Percentiles rank a stretch among this genome's conserved stretches.
Conservation (phyloP, 2,113 vertebrate genomes). For the Oceanodroma tethys region DNA sequence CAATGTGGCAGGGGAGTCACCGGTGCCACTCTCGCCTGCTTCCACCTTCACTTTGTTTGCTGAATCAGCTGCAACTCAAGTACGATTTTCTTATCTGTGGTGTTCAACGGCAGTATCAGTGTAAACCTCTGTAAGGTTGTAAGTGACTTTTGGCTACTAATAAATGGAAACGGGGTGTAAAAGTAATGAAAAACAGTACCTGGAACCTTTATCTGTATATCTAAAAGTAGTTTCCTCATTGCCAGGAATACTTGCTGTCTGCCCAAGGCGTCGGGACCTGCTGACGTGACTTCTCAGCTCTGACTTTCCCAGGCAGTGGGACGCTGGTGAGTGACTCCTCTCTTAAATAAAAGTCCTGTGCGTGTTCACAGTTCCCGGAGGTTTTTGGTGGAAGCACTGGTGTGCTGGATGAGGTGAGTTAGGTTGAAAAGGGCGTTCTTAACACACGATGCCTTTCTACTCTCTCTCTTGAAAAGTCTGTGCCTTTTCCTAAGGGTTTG, state of each 20-base stretch:
- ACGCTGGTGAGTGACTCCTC: background rate
- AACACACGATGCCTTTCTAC: fast-evolving
- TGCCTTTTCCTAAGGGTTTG: background rate
- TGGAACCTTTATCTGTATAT: background rate
- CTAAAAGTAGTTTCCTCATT: background rate
- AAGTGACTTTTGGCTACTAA: background rate
- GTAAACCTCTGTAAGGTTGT: background rate
- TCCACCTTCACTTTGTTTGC: background rate
- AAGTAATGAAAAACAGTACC: background rate
- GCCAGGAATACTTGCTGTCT: background rate
- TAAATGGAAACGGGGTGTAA: background rate
- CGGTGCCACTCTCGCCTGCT: fast-evolving
- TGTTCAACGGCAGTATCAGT: background rate
- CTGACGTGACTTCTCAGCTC: background rate
- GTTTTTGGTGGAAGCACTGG: background rate
- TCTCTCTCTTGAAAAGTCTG: fast-evolving
- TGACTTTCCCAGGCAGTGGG: background rate
- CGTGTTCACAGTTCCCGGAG: fast-evolving
- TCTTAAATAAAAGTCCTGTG: fast-evolving
- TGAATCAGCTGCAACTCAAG: background rate
- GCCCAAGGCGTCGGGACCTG: background rate
- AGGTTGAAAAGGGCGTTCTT: background rate
- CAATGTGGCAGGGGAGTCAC: fast-evolving
- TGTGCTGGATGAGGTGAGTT: background rate
- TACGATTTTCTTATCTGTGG: background rate